Conservation (phyloP, 2,797 vertebrate genomes). For the Hyperoplus immaculatus region DNA sequence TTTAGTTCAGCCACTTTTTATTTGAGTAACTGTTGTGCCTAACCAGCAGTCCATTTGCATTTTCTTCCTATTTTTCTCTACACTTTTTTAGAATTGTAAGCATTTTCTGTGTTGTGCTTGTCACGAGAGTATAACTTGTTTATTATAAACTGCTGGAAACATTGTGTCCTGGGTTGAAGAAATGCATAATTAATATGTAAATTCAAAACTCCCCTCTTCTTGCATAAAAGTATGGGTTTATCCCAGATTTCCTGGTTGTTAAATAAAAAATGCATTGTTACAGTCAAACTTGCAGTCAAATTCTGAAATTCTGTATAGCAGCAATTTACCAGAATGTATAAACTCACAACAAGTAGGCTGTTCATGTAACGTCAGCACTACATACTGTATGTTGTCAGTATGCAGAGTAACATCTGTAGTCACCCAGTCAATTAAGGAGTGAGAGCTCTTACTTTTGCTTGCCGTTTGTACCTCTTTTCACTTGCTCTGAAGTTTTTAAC, state of each 20-base stretch:
- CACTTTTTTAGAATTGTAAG: conserved; percentile 6
- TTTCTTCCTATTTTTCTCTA: conserved; percentile 1
- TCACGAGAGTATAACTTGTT: background rate
- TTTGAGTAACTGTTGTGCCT: conserved; percentile 4
- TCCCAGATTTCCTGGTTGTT: background rate
- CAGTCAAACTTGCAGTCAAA: too few species aligned
- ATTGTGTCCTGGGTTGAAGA: background rate
- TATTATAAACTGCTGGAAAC: background rate
- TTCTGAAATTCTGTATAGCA: too few species aligned
- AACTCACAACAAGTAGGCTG: too few species aligned
- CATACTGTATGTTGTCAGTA: too few species aligned
- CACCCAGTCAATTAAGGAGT: too few species aligned
- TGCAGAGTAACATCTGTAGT: too few species aligned
- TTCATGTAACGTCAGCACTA: too few species aligned
- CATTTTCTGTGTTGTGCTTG: conserved; percentile 2
- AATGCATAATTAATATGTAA: conserved; percentile 1
- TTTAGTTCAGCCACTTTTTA: background rate
- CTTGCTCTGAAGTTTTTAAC: too few species aligned
- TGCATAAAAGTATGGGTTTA: background rate
- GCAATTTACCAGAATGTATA: too few species aligned
- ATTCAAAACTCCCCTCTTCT: background rate
- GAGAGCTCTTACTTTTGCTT: too few species aligned
- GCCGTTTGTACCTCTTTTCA: too few species aligned
- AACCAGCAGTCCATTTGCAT: conserved; percentile 17
- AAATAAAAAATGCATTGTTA: background rate